Conservation (phyloP, 2,797 vertebrate species). For the Perodicticus potto region DNA sequence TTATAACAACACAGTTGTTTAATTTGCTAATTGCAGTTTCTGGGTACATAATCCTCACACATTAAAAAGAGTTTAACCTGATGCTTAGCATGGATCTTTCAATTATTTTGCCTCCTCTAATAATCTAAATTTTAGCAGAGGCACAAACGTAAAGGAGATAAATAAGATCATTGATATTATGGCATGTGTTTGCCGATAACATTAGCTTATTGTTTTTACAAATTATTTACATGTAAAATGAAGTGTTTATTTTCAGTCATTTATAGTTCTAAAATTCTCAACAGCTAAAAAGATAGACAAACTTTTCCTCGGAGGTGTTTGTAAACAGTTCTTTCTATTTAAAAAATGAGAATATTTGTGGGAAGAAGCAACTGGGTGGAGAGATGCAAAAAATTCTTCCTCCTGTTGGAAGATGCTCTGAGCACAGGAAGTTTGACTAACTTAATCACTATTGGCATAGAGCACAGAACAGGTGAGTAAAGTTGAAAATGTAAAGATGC, state of each 20-base stretch:
- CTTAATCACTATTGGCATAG: slow-evolving; percentile 45
- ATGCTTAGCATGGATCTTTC: slow-evolving; percentile 53
- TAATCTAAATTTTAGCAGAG: slow-evolving; percentile 42
- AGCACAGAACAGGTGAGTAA: slow-evolving; percentile 39
- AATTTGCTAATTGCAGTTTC: slow-evolving; percentile 62
- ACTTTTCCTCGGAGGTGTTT: slow-evolving; percentile 51
- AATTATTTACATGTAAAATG: slow-evolving; percentile 54
- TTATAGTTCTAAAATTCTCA: slow-evolving; percentile 45
- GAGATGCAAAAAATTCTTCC: slow-evolving; percentile 1
- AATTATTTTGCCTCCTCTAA: slow-evolving; percentile 34
- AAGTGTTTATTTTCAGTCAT: slow-evolving; percentile 61
- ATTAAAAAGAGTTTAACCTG: slow-evolving; percentile 54
- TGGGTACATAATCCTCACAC: slow-evolving; percentile 21
- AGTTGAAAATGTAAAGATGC: slow-evolving; percentile 60
- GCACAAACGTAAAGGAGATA: slow-evolving; percentile 1
- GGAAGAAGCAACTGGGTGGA: background rate
- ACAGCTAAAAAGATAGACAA: background rate
- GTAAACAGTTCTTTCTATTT: slow-evolving; percentile 55
- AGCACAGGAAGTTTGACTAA: slow-evolving; percentile 47
- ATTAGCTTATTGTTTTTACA: slow-evolving; percentile 28
- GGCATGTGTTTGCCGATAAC: background rate
- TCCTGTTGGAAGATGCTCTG: slow-evolving; percentile 10
- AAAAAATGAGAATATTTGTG: slow-evolving; percentile 55
- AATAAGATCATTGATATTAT: slow-evolving; percentile 55
- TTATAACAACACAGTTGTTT: slow-evolving; percentile 39